Evolutionary conservation across 2,113 vertebrate genomes (phyloP), one percentile per base, ranked within the genome.

Genomic region (Choloepus hoffmanni): DNA sequence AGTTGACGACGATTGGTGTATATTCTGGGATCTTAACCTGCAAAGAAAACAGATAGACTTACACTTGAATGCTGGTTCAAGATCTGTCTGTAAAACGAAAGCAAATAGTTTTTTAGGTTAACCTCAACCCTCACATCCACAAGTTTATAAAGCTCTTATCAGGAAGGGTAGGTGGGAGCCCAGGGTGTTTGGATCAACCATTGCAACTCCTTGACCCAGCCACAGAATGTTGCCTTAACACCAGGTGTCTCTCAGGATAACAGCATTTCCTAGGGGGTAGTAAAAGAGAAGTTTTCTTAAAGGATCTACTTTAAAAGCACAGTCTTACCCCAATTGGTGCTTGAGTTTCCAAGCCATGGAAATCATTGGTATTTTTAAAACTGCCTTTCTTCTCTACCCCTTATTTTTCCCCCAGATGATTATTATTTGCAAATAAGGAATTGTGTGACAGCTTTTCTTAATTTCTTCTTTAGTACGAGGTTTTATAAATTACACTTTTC

Each of bases 241-340:
- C 65, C 73, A 55, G 5, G 1, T 63, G 74, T 9, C 12, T 94
- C 60, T 81, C 53, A 45, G 48, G 15, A 13, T 18, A 28, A 65
- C 15, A 85, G 26, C 70, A 33, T 95, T 94, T 97, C 13, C 36
- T 90, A 36, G 85, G 24, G 26, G 83, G 21, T 5, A 79, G 48
- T 79, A 92, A 91, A 96, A 90, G n/a, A 83, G 23, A 7, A 16
- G 9, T 83, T 94, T 95, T 85, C 85, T 86, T 93, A 95, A 95
- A 98, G 94, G 85, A 82, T 23, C n/a, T 85, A 50, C 50, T 94
- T 87, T 63, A 19, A 63, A 96, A 94, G 13, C 30, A 73, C 15
- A 72, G 63, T 77, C 45, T 63, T 40, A 50, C 85, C 10, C 24
- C 15, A 72, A 13, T 5, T 77, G 60, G 53, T 67, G 45, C 43